These are phyloP conservation scores for Temnothorax rugatulus DNA, from an alignment of 2,888 invertebrate species.

Conservation along the genomic window DNA sequence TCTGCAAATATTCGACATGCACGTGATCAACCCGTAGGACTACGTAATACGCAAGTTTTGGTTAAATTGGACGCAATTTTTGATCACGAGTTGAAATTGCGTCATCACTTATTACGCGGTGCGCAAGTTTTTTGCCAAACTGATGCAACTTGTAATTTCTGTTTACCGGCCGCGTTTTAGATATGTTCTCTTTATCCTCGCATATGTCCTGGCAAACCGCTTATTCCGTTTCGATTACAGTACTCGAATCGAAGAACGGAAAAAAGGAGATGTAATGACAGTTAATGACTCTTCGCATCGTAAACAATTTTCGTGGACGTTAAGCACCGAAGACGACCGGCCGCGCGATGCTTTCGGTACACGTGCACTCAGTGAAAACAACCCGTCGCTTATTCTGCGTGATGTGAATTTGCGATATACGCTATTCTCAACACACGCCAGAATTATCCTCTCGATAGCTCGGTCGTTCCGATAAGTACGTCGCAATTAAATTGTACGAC, in stretches of 20 bases:
- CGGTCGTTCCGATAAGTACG: not conserved
- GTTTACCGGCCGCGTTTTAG: not conserved
- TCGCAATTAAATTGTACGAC: not conserved
- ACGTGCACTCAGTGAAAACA: not conserved
- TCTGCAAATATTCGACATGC: not conserved
- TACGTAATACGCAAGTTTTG: not conserved
- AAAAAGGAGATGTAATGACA: not conserved
- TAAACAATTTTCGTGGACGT: slow-evolving; percentile 10
- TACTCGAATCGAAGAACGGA: not conserved
- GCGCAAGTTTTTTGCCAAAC: not conserved
- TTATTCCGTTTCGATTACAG: slow-evolving; percentile 19
- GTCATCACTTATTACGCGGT: no score
- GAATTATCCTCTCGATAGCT: not conserved
- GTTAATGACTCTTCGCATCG: not conserved
- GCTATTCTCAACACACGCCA: not conserved
- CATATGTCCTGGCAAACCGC: not conserved
- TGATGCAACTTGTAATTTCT: not conserved
- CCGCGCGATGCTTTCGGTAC: not conserved
- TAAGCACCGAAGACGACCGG: not conserved
- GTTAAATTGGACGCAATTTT: not conserved
- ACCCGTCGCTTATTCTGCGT: not conserved
- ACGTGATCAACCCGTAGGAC: not conserved
- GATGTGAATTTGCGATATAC: not conserved
- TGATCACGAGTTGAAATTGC: not conserved
- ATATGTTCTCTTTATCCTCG: not conserved